Evolutionary conservation across 2,888 invertebrate species (phyloP).

Genomic region (Harpagoxenus sublaevis): DNA sequence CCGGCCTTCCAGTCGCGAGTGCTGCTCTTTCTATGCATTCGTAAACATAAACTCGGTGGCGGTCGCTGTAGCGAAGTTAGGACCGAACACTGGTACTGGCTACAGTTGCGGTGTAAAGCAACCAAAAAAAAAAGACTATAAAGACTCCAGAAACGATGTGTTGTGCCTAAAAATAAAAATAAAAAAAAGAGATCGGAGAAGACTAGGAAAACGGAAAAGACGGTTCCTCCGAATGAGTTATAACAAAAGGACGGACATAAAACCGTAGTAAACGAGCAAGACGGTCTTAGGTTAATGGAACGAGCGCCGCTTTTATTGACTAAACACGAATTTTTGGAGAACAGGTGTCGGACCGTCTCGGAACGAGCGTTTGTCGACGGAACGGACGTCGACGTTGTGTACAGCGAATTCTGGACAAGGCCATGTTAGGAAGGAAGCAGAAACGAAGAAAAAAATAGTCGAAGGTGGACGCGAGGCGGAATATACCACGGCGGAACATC

Average conservation of each 20-base stretch:
- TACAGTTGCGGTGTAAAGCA: slow-evolving; percentile 60
- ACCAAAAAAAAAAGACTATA: slow-evolving; percentile 71
- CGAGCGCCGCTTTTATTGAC: slow-evolving; percentile 29
- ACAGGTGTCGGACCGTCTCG: slow-evolving; percentile 27
- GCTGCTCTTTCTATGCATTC: slow-evolving; percentile 5
- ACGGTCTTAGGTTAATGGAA: not conserved
- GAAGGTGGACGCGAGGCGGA: not conserved
- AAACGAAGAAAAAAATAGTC: not conserved
- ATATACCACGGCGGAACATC: not conserved
- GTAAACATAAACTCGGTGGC: slow-evolving; percentile 36
- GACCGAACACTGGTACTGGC: slow-evolving; percentile 58
- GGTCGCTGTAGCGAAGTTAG: slow-evolving; percentile 43
- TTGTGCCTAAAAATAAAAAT: slow-evolving; percentile 69
- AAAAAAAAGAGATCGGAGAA: slow-evolving; percentile 26
- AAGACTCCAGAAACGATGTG: slow-evolving; percentile 69
- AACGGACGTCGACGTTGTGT: slow-evolving; percentile 9
- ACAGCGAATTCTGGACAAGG: slow-evolving; percentile 14
- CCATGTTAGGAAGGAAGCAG: slow-evolving; percentile 1
- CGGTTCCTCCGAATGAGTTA: slow-evolving; percentile 22
- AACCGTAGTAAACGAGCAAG: not conserved
- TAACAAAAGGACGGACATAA: not conserved
- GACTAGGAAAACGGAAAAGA: slow-evolving; percentile 8
- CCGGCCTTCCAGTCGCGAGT: slow-evolving; percentile 29
- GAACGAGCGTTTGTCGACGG: slow-evolving; percentile 3
- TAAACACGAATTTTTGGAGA: slow-evolving; percentile 28